Base-by-base conservation (phyloP, 2,797 vertebrate genomes). In the Hephaestus fuliginosus region DNA sequence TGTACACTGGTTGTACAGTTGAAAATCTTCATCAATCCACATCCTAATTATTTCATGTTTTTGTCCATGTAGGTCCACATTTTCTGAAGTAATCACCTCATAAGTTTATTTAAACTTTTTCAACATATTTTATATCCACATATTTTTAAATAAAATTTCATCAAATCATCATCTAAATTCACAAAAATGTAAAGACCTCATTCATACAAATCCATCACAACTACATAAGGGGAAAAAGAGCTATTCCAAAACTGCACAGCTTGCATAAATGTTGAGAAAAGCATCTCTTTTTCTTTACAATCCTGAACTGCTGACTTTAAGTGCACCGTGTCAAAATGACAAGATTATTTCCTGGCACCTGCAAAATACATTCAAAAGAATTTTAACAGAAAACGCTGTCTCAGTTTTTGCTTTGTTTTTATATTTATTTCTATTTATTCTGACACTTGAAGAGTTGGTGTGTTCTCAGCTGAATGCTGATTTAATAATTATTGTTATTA, bases 291-390 rank as follows among this genome's bases (percentile, higher is more conserved):
- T 44, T 44, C 43, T 51, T 22, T 53, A 1, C n/a, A 52, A 61
- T 64, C 58, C 49, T 36, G 18, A 55, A 46, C 43, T 9, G 61
- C 18, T 65, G 33, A 57, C 41, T 48, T 70, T 7, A 33, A 69
- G 20, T 46, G 0, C 2, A 65, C 33, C 6, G 5, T 15, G 17
- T 51, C 9, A 58, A n/a, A 73, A 68, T 53, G 1, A 41, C 30
- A 39, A 55, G 33, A 7, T 17, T 7, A 48, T 64, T 74, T 64
- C 49, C 13, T 74, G 33, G 30, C 3, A 14, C 7, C 1, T 28
- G 5, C 4, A 36, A 61, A 63, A 67, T 22, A 11, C 2, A 53
- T 12, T 8, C 60, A 18, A 48, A 62, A 28, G 12, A 15, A 33
- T 33, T 43, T 48, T 41, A 48, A 51, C n/a, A 12, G 0, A 44